These are phyloP conservation scores for Frankliniella intonsa DNA, from an alignment of 2,888 invertebrate species.

Conservation along the genomic window DNA sequence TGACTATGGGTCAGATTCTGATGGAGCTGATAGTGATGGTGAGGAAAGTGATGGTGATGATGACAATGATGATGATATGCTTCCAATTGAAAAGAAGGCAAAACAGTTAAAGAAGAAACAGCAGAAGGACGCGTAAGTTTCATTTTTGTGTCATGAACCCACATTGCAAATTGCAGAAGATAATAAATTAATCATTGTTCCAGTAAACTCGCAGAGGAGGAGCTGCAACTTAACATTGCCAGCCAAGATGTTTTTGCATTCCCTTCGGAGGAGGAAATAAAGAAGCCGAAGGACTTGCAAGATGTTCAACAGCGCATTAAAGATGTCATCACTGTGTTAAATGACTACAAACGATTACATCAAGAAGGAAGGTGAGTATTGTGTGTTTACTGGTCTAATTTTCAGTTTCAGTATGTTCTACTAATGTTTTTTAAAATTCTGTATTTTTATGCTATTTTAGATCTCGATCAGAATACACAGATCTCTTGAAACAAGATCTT, in stretches of 20 bases:
- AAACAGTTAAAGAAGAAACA: slow-evolving; percentile 70
- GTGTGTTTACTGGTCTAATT: too few species aligned
- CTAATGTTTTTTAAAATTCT: slow-evolving; percentile 53
- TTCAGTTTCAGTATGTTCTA: too few species aligned
- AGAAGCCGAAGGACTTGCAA: slow-evolving; percentile 68
- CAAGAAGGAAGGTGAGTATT: slow-evolving; percentile 50
- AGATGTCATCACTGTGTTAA: slow-evolving; percentile 59
- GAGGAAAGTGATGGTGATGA: slow-evolving; percentile 44
- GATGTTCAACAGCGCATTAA: slow-evolving; percentile 86
- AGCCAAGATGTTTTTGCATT: slow-evolving; percentile 73
- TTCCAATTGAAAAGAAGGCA: slow-evolving; percentile 83
- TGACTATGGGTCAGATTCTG: slow-evolving; percentile 46
- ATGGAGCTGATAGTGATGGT: slow-evolving; percentile 43
- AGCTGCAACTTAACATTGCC: slow-evolving; percentile 74
- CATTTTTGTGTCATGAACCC: neutral
- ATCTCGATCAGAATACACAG: slow-evolving; percentile 75
- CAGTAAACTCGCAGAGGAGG: slow-evolving; percentile 67
- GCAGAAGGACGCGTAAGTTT: slow-evolving; percentile 55
- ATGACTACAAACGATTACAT: slow-evolving; percentile 54
- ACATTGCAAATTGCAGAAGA: slow-evolving; percentile 19
- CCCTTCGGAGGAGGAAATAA: slow-evolving; percentile 69
- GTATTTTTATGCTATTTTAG: slow-evolving; percentile 51
- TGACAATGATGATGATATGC: slow-evolving; percentile 60
- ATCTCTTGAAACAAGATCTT: slow-evolving; percentile 74
- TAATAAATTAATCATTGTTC: slow-evolving; percentile 34